A percentile compares a stretch with the other conserved stretches of the same genome.
Conservation (phyloP, 2,888 invertebrate genomes). For the Sturmia bella region DNA sequence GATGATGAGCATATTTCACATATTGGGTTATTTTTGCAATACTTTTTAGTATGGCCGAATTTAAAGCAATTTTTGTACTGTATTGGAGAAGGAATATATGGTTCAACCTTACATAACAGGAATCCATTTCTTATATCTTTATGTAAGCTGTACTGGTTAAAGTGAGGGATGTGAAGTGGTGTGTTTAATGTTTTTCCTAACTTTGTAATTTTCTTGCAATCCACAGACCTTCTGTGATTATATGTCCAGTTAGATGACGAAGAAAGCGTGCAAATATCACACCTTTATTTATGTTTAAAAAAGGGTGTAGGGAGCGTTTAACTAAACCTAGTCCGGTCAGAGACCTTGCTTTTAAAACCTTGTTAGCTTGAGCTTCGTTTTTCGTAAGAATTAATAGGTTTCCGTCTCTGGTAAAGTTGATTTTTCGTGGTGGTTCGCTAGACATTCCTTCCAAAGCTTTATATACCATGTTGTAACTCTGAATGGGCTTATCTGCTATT, state of each 20-base stretch:
- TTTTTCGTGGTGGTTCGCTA: not conserved
- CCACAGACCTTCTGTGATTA: not conserved
- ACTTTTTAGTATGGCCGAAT: not conserved
- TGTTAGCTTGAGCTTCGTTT: not conserved
- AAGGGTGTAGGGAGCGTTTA: not conserved
- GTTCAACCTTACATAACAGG: not conserved
- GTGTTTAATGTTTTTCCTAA: not conserved
- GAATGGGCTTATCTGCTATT: conserved; percentile 7
- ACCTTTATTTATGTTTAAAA: not conserved
- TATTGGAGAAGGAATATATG: not conserved
- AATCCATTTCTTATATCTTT: conserved; percentile 1
- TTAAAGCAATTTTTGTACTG: conserved; percentile 8
- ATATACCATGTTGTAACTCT: conserved; percentile 1
- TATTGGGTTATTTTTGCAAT: not conserved
- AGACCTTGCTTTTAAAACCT: not conserved
- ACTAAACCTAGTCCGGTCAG: not conserved
- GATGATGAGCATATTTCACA: conserved; percentile 1
- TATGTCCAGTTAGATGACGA: not conserved
- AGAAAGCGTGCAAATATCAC: not conserved
- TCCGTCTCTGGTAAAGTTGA: conserved; percentile 1
- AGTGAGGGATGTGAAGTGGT: not conserved
- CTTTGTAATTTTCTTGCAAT: not conserved
- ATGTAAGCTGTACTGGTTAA: not conserved
- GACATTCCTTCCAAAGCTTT: conserved; percentile 14
- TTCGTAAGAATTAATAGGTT: conserved; percentile 8